Base-by-base conservation (phyloP, 1,140 invertebrate species). In the Steinernema khuongi region DNA sequence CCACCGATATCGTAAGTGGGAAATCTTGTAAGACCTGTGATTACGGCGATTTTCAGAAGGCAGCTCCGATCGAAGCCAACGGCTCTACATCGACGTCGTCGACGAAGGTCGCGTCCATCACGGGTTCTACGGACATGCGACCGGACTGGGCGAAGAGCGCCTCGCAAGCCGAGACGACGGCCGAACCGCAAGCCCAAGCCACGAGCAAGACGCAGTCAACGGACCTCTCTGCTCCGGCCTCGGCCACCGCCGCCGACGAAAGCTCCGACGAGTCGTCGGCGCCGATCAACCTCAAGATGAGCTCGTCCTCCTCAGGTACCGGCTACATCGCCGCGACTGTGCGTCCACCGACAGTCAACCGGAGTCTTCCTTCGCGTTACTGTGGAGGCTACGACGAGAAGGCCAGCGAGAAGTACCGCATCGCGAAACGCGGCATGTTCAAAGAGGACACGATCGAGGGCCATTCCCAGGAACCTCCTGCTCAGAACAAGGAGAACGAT, bases 61-160 rank as follows among this genome's bases (percentile, higher is more conserved):
- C 19, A 50, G 41, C 78, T n/a, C 44, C 77, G 44, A 50, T 60
- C 50, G 50, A 60, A 67, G 67, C 33, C 36, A 78, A 77, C 26
- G 50, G 36, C 36, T 22, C 68, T 19, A 31, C 18, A 28, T 29
- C 19, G 14, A 30, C 41, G 19, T 4, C 31, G 19, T 4, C 68
- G 19, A 4, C 41, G 68, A 32, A 69, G 28, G 19, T 31, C 31
- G 31, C 22, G n/a, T 67, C n/a, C 18, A 30, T 31, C 31, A 67
- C 66, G 41, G 72, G 43, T 28, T 75, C 50, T 1, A 11, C 18
- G 18, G 50, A 67, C 33, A 33, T 80, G 30, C 79, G 83, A 29
- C 82, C 82, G 29, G 82, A 81, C 26, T 84, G 82, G 82, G 81
- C 81, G 18, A 81, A 82, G 44, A 74, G 31, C 31, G 18, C 31